Conservation (phyloP, 2,113 vertebrate species). For the Ceyx margarethae region DNA sequence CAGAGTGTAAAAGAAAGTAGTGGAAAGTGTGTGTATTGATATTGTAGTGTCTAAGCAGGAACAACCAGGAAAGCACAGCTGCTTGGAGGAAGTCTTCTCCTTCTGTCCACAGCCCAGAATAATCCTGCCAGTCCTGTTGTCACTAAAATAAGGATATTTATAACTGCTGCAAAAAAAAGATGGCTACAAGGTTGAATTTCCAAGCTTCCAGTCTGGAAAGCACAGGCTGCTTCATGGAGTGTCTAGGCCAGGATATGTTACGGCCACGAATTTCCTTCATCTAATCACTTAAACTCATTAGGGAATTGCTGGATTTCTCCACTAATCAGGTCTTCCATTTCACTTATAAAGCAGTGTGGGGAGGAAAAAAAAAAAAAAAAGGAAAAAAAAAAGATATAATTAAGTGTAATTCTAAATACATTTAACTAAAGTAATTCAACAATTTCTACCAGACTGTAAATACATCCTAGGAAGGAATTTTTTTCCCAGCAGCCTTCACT, state of each 20-base stretch:
- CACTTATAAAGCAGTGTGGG: not conserved
- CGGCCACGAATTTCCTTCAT: not conserved
- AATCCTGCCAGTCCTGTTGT: not conserved
- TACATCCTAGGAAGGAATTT: not conserved
- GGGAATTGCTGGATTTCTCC: not conserved
- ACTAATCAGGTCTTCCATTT: not conserved
- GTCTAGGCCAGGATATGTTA: not conserved
- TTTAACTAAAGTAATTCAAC: not conserved
- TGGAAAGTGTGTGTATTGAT: not conserved
- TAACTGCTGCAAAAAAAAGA: not conserved
- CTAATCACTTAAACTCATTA: not conserved
- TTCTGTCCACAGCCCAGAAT: accelerated
- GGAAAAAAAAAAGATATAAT: not conserved
- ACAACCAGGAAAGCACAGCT: not conserved
- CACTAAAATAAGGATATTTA: not conserved
- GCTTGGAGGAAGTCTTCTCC: not conserved
- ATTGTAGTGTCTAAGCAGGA: not conserved
- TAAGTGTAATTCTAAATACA: not conserved
- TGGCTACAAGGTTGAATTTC: not conserved
- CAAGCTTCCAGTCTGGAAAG: not conserved
- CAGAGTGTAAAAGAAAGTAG: accelerated
- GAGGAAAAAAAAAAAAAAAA: not conserved
- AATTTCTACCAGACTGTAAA: not conserved
- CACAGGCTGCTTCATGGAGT: not conserved
- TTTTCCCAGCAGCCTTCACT: not conserved